A percentile compares a stretch with the other conserved stretches of the same genome.
Conservation (phyloP, 2,113 vertebrate genomes). For the Monarcha castaneiventris region DNA sequence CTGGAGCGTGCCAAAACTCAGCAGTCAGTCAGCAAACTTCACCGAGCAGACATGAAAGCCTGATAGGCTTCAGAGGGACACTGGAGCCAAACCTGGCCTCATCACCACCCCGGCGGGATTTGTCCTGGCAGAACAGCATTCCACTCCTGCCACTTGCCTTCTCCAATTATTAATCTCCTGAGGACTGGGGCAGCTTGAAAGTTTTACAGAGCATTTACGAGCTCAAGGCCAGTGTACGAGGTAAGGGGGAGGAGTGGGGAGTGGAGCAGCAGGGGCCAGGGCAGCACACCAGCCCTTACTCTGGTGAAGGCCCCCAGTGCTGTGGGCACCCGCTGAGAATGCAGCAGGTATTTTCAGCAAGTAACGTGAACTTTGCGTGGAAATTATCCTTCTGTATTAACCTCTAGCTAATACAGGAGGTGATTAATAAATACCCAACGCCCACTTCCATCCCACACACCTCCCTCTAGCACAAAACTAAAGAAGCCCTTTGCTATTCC, state of each 20-base stretch:
- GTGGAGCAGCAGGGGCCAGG: neutral
- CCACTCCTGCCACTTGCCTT: neutral
- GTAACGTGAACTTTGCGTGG: neutral
- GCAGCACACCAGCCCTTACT: neutral
- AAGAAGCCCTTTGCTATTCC: neutral
- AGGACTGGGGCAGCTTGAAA: neutral
- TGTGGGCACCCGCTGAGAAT: neutral
- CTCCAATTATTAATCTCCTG: constrained; percentile 12
- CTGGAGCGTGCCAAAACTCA: neutral
- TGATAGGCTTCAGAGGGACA: neutral
- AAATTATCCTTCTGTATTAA: neutral
- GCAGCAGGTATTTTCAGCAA: neutral
- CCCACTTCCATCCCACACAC: neutral
- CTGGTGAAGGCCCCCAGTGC: neutral
- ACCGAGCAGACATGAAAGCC: neutral
- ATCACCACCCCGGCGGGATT: accelerated
- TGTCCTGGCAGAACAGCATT: neutral
- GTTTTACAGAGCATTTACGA: neutral
- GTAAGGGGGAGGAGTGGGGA: neutral
- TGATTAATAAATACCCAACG: neutral
- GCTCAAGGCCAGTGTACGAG: neutral
- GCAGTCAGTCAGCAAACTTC: neutral
- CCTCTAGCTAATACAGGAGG: neutral
- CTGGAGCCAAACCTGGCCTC: neutral
- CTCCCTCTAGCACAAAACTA: neutral